phyloP scores from a whole-genome alignment of 2,113 vertebrate genomes.

The Hyla sarda region DNA sequence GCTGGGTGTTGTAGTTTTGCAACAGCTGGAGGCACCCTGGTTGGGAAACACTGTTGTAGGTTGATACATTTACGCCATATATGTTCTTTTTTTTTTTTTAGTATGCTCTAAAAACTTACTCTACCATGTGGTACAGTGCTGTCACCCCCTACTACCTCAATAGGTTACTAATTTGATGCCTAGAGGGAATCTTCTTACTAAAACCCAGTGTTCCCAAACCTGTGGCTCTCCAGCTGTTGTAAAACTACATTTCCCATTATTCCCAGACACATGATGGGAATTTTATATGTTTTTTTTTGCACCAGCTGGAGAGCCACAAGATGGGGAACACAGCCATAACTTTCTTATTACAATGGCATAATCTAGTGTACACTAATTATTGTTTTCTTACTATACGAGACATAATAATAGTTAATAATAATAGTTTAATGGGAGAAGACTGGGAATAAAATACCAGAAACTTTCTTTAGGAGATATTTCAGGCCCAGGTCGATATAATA shows the following conservation, averaged over 20 bases:
- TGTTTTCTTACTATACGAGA: neutral
- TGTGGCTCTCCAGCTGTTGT: no score
- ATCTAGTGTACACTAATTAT: no score
- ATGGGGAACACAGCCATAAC: no score
- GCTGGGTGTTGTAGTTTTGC: no score
- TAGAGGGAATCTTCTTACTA: conserved; percentile 35
- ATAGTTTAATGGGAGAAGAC: neutral
- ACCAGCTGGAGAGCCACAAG: no score
- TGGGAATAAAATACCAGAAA: neutral
- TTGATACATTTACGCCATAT: neutral
- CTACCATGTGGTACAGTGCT: neutral
- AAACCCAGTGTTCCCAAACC: no score
- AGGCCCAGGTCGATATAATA: neutral
- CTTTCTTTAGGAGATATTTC: neutral
- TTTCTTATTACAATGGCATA: no score
- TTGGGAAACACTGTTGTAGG: no score
- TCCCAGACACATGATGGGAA: no score
- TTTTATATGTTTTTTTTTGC: no score
- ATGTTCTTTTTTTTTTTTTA: neutral
- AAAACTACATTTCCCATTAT: no score
- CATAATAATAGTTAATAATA: neutral
- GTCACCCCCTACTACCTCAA: neutral
- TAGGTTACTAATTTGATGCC: conserved; percentile 37
- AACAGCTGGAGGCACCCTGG: no score
- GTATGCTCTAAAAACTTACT: neutral